Base-by-base conservation (phyloP, 1,140 invertebrate species). In the Camponotus floridanus region DNA sequence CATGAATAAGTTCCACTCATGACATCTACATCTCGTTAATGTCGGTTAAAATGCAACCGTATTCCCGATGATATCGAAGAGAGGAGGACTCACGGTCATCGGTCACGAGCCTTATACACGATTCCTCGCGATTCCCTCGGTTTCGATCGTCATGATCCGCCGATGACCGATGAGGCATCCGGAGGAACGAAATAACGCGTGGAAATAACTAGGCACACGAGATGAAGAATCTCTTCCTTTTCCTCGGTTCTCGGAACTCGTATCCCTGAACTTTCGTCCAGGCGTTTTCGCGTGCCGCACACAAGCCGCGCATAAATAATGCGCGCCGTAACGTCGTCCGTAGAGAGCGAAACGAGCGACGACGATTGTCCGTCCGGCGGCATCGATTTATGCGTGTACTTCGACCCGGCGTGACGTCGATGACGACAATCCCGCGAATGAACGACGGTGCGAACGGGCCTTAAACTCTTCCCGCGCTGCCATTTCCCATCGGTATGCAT, bases 381-480 rank as follows among this genome's bases (percentile, higher is more conserved):
- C 79, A 74, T 83, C 79, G 79, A 83, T 83, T 83, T 83, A 83
- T 83, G 79, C 68, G 68, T 83, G 79, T 83, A 83, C 79, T 83
- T 83, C 79, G 79, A 83, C 79, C 79, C 68, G 79, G 73, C 55
- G 79, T 74, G 68, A 83, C 79, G 79, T 83, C 79, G 68, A 74
- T 31, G 39, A n/a, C 26, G 15, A 18, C 48, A 31, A n/a, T 13
- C 26, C 42, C 61, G 26, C 42, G 71, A 11, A 65, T 42, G 33
- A 26, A 39, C 39, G 8, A 36, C 78, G 51, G 36, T 81, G 78
- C 26, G 2, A 61, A 81, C 78, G 67, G 51, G 11, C 78, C 78
- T 81, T 81, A 81, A 81, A 36, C 76, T 79, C 62, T 11, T 11
- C 36, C 51, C 42, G 57, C 18, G 18, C 51, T 42, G 57, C 31